Evolutionary conservation across 2,888 invertebrate genomes (phyloP).

Genomic region (Hypena proboscidalis): DNA sequence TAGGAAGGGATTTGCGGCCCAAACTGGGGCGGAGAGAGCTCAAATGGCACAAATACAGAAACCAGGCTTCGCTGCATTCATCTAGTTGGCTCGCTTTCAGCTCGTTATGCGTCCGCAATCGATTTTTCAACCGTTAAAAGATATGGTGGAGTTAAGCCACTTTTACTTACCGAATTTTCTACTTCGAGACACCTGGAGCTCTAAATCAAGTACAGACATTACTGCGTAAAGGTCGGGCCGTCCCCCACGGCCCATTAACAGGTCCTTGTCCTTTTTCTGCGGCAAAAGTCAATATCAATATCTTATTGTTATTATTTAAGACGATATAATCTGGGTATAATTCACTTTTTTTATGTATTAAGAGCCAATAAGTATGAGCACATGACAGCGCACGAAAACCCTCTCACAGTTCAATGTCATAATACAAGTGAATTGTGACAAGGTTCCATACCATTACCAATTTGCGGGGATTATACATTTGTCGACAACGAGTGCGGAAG

Average conservation of each 20-base stretch:
- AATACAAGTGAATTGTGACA: no score
- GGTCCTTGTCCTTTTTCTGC: constrained; percentile 35
- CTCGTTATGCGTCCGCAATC: constrained; percentile 31
- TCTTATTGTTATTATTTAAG: no score
- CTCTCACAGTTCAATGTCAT: no score
- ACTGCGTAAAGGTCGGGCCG: constrained; percentile 4
- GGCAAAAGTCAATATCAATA: constrained; percentile 22
- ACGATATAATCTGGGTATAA: no score
- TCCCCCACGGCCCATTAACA: constrained; percentile 21
- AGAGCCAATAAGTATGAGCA: no score
- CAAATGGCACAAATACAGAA: constrained; percentile 20
- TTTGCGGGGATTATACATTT: no score
- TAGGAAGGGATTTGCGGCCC: constrained; percentile 12
- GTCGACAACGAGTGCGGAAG: no score
- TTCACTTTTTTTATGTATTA: no score
- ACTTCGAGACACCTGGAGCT: no score
- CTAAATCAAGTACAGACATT: constrained; percentile 4
- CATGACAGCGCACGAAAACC: no score
- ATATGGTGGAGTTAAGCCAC: constrained; percentile 13
- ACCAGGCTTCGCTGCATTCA: constrained; percentile 23
- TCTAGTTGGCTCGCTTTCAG: constrained; percentile 41
- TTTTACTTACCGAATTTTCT: not conserved
- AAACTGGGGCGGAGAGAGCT: constrained; percentile 16
- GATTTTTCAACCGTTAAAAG: constrained; percentile 28
- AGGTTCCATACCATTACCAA: no score